Evolutionary conservation across 2,113 vertebrate genomes (phyloP).

Genomic region (Poeciliopsis occidentalis): DNA sequence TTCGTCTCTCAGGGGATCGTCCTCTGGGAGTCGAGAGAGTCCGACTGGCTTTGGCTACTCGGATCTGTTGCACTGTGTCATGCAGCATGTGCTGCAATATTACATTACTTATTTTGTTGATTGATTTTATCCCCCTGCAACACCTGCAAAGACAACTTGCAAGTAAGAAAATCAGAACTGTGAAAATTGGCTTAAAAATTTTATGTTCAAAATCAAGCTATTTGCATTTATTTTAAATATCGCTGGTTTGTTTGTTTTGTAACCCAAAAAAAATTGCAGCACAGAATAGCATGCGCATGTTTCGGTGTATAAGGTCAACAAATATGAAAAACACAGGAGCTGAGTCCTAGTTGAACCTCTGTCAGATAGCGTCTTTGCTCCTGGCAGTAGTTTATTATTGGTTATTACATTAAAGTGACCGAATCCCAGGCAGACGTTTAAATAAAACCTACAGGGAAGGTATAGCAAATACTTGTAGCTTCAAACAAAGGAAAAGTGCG

Average conservation of each 20-base stretch:
- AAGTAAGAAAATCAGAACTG: conserved; percentile 1
- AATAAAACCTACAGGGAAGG: conserved; percentile 43
- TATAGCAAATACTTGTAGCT: conserved; percentile 41
- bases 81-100: conserved; percentile 31
- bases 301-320: conserved; percentile 70
- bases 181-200: conserved; percentile 3
- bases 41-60: conserved; percentile 54
- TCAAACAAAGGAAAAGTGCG: not conserved
- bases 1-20: conserved; percentile 70
- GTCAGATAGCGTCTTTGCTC: conserved; percentile 66
- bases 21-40: conserved; percentile 66
- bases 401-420: conserved; percentile 52
- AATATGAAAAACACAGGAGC: conserved; percentile 59
- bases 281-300: conserved; percentile 56
- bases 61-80: conserved; percentile 64
- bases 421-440: conserved; percentile 33
- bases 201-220: conserved; percentile 12
- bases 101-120: conserved; percentile 21
- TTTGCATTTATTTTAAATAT: conserved; percentile 11
- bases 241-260: conserved; percentile 21
- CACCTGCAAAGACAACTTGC: conserved; percentile 12
- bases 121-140: conserved; percentile 34
- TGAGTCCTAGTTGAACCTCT: conserved; percentile 49
- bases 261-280: conserved; percentile 31
- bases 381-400: conserved; percentile 67